Evolutionary conservation across 2,888 invertebrate species (phyloP).

Genomic region (Tuberolachnus salignus): DNA sequence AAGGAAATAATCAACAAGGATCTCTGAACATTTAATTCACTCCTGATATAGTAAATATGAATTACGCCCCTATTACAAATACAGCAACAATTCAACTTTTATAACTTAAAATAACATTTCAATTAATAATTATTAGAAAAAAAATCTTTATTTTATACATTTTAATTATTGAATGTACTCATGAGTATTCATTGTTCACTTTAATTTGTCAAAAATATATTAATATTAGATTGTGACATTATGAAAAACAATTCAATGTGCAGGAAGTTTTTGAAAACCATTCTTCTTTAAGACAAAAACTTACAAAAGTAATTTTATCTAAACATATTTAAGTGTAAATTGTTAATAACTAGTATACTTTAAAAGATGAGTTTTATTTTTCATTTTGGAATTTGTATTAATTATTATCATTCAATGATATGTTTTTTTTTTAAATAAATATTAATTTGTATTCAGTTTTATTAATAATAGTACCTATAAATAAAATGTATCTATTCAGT

Average conservation of each 20-base stretch:
- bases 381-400: background rate
- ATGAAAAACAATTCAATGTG: background rate
- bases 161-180: too few relatives aligned
- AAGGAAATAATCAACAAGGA: conserved; percentile 8
- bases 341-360: background rate
- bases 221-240: background rate
- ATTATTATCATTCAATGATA: background rate
- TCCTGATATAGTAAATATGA: too few relatives aligned
- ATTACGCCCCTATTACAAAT: too few relatives aligned
- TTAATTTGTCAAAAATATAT: background rate
- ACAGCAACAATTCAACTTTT: too few relatives aligned
- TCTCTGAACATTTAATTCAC: too few relatives aligned
- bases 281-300: background rate
- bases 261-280: background rate
- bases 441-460: background rate
- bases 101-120: too few relatives aligned
- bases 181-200: background rate
- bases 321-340: background rate
- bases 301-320: too few relatives aligned
- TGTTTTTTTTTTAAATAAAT: background rate
- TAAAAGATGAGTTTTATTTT: background rate
- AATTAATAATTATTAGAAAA: too few relatives aligned
- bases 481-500: too few relatives aligned
- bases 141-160: too few relatives aligned
- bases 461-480: too few relatives aligned